Evolutionary conservation across 2,888 invertebrate species (phyloP).

Genomic region (Torymus aiolomorphi): DNA sequence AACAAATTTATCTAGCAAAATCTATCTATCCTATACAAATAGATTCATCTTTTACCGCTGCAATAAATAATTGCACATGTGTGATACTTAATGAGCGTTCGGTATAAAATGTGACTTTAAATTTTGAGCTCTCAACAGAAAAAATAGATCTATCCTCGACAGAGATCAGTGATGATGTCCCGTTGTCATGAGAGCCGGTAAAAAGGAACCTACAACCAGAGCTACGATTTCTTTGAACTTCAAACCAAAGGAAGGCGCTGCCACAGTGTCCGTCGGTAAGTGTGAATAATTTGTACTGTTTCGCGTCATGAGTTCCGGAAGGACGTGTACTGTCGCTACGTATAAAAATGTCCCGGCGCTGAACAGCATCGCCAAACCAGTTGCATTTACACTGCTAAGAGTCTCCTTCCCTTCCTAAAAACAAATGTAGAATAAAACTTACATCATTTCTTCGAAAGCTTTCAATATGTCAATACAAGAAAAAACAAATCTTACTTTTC

Average conservation of each 20-base stretch:
- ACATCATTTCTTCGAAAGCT: no score
- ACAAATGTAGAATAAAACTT: neutral
- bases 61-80: slow-evolving; percentile 7
- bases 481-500: slow-evolving; percentile 77
- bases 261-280: slow-evolving; percentile 72
- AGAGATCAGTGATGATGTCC: slow-evolving; percentile 86
- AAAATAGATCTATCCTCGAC: slow-evolving; percentile 1
- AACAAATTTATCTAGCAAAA: slow-evolving; percentile 36
- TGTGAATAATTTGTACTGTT: slow-evolving; percentile 75
- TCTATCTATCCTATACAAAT: slow-evolving; percentile 18
- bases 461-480: no score
- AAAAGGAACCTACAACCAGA: slow-evolving; percentile 89
- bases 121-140: slow-evolving; percentile 3
- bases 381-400: slow-evolving; percentile 91
- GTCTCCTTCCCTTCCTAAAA: slow-evolving; percentile 93
- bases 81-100: neutral
- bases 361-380: slow-evolving; percentile 98
- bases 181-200: slow-evolving; percentile 92
- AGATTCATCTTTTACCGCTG: neutral
- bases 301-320: slow-evolving; percentile 91
- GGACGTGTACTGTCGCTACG: slow-evolving; percentile 98
- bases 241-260: slow-evolving; percentile 78
- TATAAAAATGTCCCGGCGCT: slow-evolving; percentile 99
- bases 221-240: slow-evolving; percentile 87
- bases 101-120: neutral